Conservation (phyloP, 2,888 invertebrate species). For the Agrotis segetum region DNA sequence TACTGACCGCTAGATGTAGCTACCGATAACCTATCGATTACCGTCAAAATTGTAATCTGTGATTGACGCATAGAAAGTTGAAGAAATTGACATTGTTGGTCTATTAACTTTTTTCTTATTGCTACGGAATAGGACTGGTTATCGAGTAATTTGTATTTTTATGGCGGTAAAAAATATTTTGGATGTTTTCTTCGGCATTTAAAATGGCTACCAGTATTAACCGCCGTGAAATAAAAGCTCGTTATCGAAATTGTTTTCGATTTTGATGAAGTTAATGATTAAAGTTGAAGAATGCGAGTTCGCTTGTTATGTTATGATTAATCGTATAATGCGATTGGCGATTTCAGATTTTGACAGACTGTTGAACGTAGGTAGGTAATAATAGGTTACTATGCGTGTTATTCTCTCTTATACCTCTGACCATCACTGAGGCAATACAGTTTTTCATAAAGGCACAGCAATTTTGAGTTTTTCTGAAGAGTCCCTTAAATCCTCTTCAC, state of each 20-base stretch:
- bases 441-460: too few relatives aligned
- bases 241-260: constrained; percentile 82
- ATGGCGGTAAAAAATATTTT: constrained; percentile 50
- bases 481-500: too few relatives aligned
- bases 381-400: too few relatives aligned
- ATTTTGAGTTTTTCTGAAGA: too few relatives aligned
- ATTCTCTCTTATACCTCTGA: too few relatives aligned
- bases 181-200: constrained; percentile 62
- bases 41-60: constrained; percentile 74
- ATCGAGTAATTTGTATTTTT: constrained; percentile 50
- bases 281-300: constrained; percentile 67
- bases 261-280: constrained; percentile 71
- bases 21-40: constrained; percentile 84
- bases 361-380: too few relatives aligned
- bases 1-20: constrained; percentile 83
- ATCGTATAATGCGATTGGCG: constrained; percentile 62
- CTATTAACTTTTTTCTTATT: constrained; percentile 48
- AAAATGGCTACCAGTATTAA: constrained; percentile 82
- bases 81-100: constrained; percentile 44
- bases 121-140: constrained; percentile 67
- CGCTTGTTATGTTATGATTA: constrained; percentile 70
- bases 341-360: constrained; percentile 47
- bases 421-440: too few relatives aligned
- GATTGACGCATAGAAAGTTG: constrained; percentile 84
- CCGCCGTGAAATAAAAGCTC: constrained; percentile 76